phyloP scores from a whole-genome alignment of 2,113 vertebrate genomes.

The Stigmatopora nigra region DNA sequence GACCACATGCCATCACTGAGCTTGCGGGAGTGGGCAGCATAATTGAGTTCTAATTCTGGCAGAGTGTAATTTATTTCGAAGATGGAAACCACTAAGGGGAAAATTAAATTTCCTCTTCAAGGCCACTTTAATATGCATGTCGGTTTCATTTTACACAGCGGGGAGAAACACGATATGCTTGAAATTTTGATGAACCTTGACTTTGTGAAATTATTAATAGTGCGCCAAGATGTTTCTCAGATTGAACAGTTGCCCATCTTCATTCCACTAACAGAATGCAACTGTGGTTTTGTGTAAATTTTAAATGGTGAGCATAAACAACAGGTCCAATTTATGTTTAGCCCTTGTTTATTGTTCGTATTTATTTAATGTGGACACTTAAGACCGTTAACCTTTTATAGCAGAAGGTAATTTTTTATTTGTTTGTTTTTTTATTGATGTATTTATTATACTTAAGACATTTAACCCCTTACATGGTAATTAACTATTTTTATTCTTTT shows the following conservation, averaged over 20 bases:
- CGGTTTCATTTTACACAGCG: constrained; percentile 49
- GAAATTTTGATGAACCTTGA: constrained; percentile 38
- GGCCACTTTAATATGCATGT: constrained; percentile 38
- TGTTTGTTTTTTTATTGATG: too few species aligned
- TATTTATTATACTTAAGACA: too few species aligned
- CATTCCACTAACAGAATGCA: too few species aligned
- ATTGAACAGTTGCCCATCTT: constrained; percentile 1
- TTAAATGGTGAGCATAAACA: too few species aligned
- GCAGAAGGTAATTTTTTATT: too few species aligned
- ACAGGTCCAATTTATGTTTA: too few species aligned
- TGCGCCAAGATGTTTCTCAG: constrained; percentile 10
- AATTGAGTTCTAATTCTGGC: constrained; percentile 53
- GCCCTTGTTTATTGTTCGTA: too few species aligned
- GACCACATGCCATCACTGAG: constrained; percentile 36
- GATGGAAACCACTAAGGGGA: constrained; percentile 35
- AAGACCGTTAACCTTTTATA: too few species aligned
- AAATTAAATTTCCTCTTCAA: constrained; percentile 39
- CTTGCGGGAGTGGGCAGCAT: constrained; percentile 27
- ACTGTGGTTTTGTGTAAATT: too few species aligned
- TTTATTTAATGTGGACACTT: too few species aligned
- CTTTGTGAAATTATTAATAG: constrained; percentile 31
- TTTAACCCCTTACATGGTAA: too few species aligned
- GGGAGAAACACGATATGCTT: constrained; percentile 27
- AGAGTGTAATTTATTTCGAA: constrained; percentile 45
- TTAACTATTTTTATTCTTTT: too few species aligned